A percentile compares a stretch with the other conserved stretches of the same genome.
phyloP scores from a whole-genome alignment of 2,888 invertebrate genomes.

The Perizoma affinitatum region DNA sequence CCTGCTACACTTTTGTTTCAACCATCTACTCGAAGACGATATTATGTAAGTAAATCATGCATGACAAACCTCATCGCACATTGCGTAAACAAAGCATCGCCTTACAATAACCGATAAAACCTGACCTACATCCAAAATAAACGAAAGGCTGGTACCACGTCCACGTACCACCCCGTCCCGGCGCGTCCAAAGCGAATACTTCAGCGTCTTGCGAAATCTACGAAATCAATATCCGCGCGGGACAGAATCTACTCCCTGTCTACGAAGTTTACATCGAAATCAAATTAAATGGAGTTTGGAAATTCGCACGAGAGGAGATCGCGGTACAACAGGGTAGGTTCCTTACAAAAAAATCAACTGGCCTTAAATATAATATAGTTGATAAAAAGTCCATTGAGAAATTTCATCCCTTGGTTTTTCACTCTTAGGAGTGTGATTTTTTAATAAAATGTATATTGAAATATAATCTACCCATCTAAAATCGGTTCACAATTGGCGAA shows the following conservation, averaged over 20 bases:
- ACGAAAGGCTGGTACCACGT: conserved; percentile 41
- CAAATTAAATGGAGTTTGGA: conserved; percentile 81
- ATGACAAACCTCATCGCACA: conserved; percentile 14
- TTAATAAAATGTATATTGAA: no score
- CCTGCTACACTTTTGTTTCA: no score
- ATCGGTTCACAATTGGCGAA: no score
- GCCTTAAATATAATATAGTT: no score
- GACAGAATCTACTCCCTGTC: background rate
- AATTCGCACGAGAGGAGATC: conserved; percentile 82
- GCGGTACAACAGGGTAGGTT: conserved; percentile 83
- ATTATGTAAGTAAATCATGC: background rate
- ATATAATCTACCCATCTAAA: no score
- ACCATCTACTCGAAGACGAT: no score
- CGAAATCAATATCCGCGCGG: conserved; percentile 57
- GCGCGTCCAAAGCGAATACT: conserved; percentile 5
- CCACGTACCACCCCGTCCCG: conserved; percentile 56
- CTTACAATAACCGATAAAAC: conserved; percentile 46
- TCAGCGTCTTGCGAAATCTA: conserved; percentile 57
- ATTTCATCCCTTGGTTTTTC: no score
- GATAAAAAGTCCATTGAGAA: no score
- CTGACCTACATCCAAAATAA: conserved; percentile 64
- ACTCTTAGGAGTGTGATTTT: no score
- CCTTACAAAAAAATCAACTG: no score
- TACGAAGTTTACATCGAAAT: no score
- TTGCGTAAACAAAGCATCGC: conserved; percentile 11